Evolutionary conservation across 1,140 invertebrate species (phyloP).

Genomic region (Drosophila hydei): DNA sequence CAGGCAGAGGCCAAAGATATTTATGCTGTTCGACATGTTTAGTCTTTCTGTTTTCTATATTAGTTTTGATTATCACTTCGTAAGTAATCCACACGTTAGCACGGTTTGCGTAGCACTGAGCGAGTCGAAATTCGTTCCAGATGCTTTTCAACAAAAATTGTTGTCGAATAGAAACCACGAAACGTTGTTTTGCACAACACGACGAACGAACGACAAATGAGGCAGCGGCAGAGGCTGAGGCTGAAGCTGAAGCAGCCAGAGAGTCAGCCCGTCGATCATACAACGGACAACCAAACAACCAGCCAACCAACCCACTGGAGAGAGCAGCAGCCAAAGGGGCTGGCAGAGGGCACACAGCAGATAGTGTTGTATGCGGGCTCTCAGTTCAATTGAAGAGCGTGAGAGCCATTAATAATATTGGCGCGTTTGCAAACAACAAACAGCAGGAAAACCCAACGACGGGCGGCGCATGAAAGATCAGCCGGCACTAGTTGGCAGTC

Average conservation of each 20-base stretch:
- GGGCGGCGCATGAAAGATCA: conserved; percentile 42
- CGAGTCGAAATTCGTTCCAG: conserved; percentile 61
- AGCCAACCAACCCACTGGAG: not conserved
- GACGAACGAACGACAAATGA: conserved; percentile 50
- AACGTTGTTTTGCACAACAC: conserved; percentile 64
- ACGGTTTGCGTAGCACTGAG: conserved; percentile 66
- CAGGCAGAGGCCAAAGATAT: conserved; percentile 57
- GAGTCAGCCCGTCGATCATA: conserved; percentile 9
- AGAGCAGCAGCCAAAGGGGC: not conserved
- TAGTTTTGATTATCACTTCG: conserved; percentile 4
- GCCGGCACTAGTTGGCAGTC: conserved; percentile 8
- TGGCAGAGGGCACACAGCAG: not conserved
- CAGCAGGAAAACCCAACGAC: conserved; percentile 33
- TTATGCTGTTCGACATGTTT: conserved; percentile 53
- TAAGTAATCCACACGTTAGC: conserved; percentile 64
- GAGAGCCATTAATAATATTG: conserved; percentile 72
- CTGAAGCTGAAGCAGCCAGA: not conserved
- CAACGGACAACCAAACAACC: conserved; percentile 19
- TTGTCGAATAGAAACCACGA: conserved; percentile 27
- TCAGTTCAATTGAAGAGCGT: conserved; percentile 76
- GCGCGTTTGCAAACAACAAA: conserved; percentile 49
- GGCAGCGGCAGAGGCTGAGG: conserved; percentile 17
- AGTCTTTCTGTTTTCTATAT: conserved; percentile 1
- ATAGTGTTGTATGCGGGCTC: conserved; percentile 36
- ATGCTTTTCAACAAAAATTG: conserved; percentile 73